These are phyloP conservation scores for Mesopsocus fuscifrons DNA, from an alignment of 2,888 invertebrate genomes.

Conservation along the genomic window DNA sequence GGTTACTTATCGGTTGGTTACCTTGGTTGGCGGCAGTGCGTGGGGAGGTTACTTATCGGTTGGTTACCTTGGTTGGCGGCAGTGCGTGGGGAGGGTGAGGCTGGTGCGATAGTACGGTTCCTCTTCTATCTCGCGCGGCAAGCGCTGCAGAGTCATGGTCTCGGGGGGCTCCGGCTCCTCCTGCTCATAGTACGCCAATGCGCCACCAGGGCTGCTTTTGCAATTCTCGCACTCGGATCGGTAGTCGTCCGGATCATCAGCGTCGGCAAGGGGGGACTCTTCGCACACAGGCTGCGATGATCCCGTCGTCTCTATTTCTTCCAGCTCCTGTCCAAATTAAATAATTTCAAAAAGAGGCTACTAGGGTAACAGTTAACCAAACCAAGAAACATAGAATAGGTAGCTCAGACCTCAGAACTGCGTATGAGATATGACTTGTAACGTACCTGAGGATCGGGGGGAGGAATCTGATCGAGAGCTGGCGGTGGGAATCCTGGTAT, in stretches of 20 bases:
- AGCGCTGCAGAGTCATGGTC: conserved; percentile 47
- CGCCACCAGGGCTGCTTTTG: conserved; percentile 38
- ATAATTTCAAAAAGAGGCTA: too few species aligned
- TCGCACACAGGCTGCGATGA: too few species aligned
- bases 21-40: conserved; percentile 32
- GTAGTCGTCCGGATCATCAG: conserved; percentile 46
- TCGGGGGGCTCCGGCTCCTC: conserved; percentile 39
- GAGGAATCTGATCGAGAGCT: conserved; percentile 16
- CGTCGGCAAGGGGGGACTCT: too few species aligned
- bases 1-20: too few species aligned
- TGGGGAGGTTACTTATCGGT: too few species aligned
- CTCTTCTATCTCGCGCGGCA: conserved; percentile 30
- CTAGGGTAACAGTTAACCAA: too few species aligned
- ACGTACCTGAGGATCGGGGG: conserved; percentile 4
- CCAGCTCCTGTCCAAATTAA: too few species aligned
- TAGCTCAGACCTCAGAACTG: too few species aligned
- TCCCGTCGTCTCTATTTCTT: too few species aligned
- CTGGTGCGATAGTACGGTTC: conserved; percentile 39
- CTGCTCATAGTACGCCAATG: conserved; percentile 35
- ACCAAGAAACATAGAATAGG: too few species aligned
- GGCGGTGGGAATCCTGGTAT: conserved; percentile 18
- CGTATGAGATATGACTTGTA: too few species aligned
- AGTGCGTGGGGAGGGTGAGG: conserved; percentile 42
- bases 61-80: conserved; percentile 26
- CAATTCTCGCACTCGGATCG: conserved; percentile 73